phyloP scores from a whole-genome alignment of 2,113 vertebrate genomes.

The Miniopterus natalensis region DNA sequence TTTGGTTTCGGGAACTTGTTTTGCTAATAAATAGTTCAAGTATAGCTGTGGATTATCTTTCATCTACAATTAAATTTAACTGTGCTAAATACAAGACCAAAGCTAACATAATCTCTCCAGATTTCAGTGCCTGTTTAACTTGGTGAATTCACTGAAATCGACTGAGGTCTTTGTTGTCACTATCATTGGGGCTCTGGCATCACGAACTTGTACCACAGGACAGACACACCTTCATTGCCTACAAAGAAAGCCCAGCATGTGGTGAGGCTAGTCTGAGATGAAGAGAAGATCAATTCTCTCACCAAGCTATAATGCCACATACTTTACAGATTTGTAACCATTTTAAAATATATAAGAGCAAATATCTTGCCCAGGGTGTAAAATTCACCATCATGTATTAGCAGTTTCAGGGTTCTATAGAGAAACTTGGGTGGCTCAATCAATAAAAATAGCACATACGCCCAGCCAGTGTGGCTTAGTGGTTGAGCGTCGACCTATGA shows the following conservation, averaged over 20 bases:
- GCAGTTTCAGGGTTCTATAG: background rate
- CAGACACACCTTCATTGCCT: background rate
- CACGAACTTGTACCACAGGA: background rate
- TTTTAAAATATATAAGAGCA: background rate
- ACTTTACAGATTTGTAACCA: background rate
- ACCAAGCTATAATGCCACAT: background rate
- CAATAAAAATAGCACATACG: background rate
- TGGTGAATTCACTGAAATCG: background rate
- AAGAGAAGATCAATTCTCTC: slow-evolving; percentile 10
- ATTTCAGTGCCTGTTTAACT: background rate
- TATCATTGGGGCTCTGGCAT: background rate
- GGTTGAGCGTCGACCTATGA: too few species aligned
- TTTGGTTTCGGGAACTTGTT: background rate
- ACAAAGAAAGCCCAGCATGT: rapidly evolving
- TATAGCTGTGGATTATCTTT: background rate
- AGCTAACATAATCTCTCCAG: background rate
- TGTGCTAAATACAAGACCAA: background rate
- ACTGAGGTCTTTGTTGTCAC: background rate
- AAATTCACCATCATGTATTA: slow-evolving; percentile 34
- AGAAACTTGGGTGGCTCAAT: background rate
- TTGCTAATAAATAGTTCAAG: slow-evolving; percentile 6
- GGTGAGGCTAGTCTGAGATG: background rate
- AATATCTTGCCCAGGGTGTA: background rate
- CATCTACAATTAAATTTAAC: slow-evolving; percentile 43
- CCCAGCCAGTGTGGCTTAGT: too few species aligned